These are phyloP conservation scores for Subanguina moxae DNA, from an alignment of 1,140 invertebrate species.

Conservation along the genomic window DNA sequence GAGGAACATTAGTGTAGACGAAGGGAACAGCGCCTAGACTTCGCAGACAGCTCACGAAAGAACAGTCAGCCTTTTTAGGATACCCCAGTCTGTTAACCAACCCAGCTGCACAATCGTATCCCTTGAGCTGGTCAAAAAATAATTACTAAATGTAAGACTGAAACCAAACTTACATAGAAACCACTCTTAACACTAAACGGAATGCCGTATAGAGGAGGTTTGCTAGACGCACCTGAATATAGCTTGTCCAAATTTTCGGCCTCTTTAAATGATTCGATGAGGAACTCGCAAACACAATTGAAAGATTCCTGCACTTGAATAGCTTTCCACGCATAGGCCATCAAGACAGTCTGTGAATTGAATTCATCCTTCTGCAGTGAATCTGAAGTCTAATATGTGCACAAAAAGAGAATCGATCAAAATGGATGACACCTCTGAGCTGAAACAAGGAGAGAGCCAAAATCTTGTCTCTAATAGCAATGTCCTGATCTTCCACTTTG, in stretches of 20 bases:
- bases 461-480: constrained; percentile 22
- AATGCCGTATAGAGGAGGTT: constrained; percentile 52
- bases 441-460: constrained; percentile 22
- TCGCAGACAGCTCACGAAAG: constrained; percentile 52
- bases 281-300: constrained; percentile 35
- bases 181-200: constrained; percentile 56
- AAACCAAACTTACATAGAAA: constrained; percentile 37
- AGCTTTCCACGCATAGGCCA: constrained; percentile 39
- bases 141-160: neutral
- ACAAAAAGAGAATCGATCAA: too few species aligned
- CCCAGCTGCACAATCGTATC: constrained; percentile 61
- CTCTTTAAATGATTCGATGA: constrained; percentile 29
- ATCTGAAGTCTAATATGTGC: constrained; percentile 27
- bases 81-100: constrained; percentile 58
- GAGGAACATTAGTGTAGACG: constrained; percentile 62
- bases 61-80: constrained; percentile 57
- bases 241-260: constrained; percentile 27
- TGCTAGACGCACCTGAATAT: constrained; percentile 22
- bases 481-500: constrained; percentile 6
- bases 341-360: constrained; percentile 20
- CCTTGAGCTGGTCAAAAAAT: constrained; percentile 55
- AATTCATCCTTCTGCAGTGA: constrained; percentile 30
- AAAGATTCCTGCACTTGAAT: constrained; percentile 37
- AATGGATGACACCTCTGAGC: constrained; percentile 31
- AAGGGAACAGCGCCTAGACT: constrained; percentile 61